These are phyloP conservation scores for Orgyia antiqua DNA, from an alignment of 2,888 invertebrate species.

Conservation along the genomic window DNA sequence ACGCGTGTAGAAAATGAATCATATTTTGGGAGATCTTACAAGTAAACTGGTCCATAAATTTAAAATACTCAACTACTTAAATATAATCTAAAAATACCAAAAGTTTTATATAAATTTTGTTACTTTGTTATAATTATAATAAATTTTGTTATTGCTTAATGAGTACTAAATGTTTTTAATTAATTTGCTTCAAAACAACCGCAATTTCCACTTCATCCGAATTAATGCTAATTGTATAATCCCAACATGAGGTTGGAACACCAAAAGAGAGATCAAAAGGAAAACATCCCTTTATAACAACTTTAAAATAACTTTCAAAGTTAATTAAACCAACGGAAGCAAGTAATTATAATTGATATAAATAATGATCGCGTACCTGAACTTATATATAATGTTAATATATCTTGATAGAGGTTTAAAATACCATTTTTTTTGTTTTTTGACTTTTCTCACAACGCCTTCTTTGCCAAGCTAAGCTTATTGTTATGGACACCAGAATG, in stretches of 20 bases:
- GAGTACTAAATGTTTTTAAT: constrained; percentile 31
- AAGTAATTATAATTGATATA: constrained; percentile 30
- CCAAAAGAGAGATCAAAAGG: constrained; percentile 34
- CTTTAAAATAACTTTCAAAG: constrained; percentile 37
- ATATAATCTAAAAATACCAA: neutral
- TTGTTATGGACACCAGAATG: too few relatives aligned
- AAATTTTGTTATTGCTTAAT: too few relatives aligned
- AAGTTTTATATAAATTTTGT: neutral
- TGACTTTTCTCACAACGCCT: too few relatives aligned
- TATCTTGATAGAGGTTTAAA: neutral
- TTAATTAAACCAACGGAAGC: constrained; percentile 38
- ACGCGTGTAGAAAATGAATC: too few relatives aligned
- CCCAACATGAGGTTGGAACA: constrained; percentile 36
- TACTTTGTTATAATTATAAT: too few relatives aligned
- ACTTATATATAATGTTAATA: neutral
- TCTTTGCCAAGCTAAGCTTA: too few relatives aligned
- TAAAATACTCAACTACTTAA: neutral
- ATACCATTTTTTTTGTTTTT: neutral
- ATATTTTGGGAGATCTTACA: too few relatives aligned
- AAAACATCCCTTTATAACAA: constrained; percentile 33
- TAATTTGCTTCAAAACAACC: constrained; percentile 21
- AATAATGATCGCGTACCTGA: constrained; percentile 5
- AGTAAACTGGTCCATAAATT: too few relatives aligned
- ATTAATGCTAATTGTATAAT: constrained; percentile 45
- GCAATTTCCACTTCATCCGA: constrained; percentile 32